Evolutionary conservation across 2,797 vertebrate genomes (phyloP).

Genomic region (Darevskia mixta): DNA sequence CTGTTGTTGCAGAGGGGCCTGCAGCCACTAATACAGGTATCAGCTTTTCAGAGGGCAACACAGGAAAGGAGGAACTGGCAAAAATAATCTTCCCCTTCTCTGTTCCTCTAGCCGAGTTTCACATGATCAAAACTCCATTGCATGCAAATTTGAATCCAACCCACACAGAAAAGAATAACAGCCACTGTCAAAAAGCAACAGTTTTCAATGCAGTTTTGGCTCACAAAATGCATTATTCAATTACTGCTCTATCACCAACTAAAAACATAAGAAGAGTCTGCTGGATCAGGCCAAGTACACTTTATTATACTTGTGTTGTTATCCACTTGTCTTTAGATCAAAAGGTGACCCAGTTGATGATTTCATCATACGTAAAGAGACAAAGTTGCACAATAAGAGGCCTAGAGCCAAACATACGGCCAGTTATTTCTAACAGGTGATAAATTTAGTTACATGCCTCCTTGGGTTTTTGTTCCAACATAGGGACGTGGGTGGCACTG

Average conservation of each 20-base stretch:
- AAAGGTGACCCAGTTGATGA: not conserved
- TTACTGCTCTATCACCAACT: not conserved
- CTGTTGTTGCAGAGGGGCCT: too few relatives aligned
- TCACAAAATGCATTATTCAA: not conserved
- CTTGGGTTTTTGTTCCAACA: not conserved
- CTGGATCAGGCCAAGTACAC: too few relatives aligned
- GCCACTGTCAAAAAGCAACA: not conserved
- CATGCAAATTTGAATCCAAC: not conserved
- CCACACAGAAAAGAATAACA: not conserved
- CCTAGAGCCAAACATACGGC: not conserved
- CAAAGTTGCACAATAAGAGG: not conserved
- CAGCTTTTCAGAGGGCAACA: too few relatives aligned
- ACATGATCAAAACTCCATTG: not conserved
- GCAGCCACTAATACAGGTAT: too few relatives aligned
- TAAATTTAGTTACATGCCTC: not conserved
- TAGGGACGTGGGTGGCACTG: too few relatives aligned
- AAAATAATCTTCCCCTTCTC: too few relatives aligned
- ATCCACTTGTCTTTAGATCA: not conserved
- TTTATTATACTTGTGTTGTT: not conserved
- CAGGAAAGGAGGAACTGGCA: too few relatives aligned
- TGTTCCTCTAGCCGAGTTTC: too few relatives aligned
- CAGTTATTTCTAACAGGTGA: constrained; percentile 1
- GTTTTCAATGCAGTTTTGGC: not conserved
- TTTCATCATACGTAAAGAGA: not conserved
- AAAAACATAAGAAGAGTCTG: not conserved